Base-by-base conservation (phyloP, 35 echinoderm and acorn worm species). In the Ptychodera flava region DNA sequence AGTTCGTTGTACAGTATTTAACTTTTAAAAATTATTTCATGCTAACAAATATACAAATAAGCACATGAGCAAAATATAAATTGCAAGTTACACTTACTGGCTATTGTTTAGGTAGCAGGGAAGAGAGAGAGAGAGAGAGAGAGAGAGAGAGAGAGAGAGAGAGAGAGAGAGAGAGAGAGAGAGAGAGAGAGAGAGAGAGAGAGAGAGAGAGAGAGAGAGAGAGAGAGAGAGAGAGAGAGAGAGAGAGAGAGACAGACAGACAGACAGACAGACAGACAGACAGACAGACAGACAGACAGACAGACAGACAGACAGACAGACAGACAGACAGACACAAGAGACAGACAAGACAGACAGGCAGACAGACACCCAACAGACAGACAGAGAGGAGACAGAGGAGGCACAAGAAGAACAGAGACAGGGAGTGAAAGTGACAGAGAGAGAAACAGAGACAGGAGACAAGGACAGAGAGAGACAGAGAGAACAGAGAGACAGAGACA, bases 91-190 rank as follows among this genome's bases (percentile, higher is more conserved):
- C n/a, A n/a, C n/a, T n/a, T n/a, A n/a, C n/a, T n/a, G n/a, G n/a
- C n/a, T n/a, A n/a, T n/a, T n/a, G n/a, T n/a, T n/a, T n/a, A n/a
- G n/a, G n/a, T n/a, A n/a, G n/a, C n/a, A n/a, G n/a, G n/a, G n/a
- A n/a, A 77, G 15, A 77, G 15, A 77, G 75, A 14, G 78, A 80
- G 28, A 80, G 78, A 80, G 28, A 80, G 28, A 80, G 78, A 80
- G 78, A 80, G 28, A 80, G 78, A 80, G 28, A 80, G 78, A 80
- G 28, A 80, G 78, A 80, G 28, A 80, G 78, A 80, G 28, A 80
- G 78, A 80, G 28, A 80, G 28, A 80, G 28, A 80, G 78, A 80
- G 28, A 80, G 78, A 80, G 28, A 80, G 78, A 80, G 28, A 80
- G 28, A 80, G 78, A 80, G 78, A 80, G 28, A 80, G 78, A 80